Evolutionary conservation across 2,888 invertebrate genomes (phyloP).

Genomic region (Calliphora vomitoria): DNA sequence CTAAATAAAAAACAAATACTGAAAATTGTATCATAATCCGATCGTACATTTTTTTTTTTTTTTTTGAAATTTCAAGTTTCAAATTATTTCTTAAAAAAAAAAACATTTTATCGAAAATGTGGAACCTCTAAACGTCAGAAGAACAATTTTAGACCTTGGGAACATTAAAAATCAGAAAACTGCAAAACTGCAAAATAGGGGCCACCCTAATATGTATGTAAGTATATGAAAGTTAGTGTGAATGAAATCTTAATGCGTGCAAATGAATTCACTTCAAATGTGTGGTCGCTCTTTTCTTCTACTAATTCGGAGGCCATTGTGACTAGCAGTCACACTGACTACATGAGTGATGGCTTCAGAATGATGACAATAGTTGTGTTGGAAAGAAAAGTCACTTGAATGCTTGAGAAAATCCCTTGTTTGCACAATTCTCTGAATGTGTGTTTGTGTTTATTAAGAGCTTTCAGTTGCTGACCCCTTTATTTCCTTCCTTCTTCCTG

Average conservation of each 20-base stretch:
- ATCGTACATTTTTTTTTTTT: too few species aligned
- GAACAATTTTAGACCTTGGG: too few species aligned
- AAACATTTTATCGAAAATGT: too few species aligned
- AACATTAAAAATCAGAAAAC: too few species aligned
- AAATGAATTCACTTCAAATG: constrained; percentile 46
- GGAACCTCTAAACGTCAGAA: too few species aligned
- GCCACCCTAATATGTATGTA: neutral
- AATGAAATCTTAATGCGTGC: constrained; percentile 56
- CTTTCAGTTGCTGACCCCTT: constrained; percentile 61
- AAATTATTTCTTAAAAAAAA: too few species aligned
- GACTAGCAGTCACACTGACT: constrained; percentile 13
- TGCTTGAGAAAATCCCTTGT: constrained; percentile 40
- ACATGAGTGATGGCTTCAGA: constrained; percentile 60
- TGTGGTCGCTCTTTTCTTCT: neutral
- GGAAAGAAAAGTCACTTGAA: constrained; percentile 54
- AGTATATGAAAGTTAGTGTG: neutral
- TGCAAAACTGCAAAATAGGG: too few species aligned
- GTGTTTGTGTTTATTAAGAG: constrained; percentile 46
- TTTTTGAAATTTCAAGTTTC: too few species aligned
- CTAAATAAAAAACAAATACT: too few species aligned
- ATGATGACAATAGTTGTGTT: constrained; percentile 49
- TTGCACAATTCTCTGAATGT: constrained; percentile 45
- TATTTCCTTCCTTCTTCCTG: constrained; percentile 14
- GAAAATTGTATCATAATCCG: too few species aligned
- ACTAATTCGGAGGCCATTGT: constrained; percentile 15